Percentiles rank a stretch among this genome's conserved stretches.
Conservation (phyloP, 2,797 vertebrate species). For the Diplodus sargus region DNA sequence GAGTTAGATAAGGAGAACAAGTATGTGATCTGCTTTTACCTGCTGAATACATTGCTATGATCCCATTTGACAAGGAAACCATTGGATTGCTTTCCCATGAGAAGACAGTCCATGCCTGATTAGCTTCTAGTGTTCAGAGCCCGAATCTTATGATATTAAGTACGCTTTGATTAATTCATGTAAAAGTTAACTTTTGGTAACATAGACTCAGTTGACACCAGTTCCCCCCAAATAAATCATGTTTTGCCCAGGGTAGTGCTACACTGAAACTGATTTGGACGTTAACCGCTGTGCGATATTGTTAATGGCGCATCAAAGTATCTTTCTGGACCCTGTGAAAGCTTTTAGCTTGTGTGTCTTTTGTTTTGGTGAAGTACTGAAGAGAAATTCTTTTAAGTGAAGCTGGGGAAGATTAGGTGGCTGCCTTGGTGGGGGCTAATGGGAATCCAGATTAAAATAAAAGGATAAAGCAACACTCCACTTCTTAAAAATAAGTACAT, state of each 20-base stretch:
- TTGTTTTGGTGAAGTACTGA: slow-evolving; percentile 46
- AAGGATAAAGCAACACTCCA: slow-evolving; percentile 47
- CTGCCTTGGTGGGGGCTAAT: slow-evolving; percentile 44
- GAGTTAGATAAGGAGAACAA: not conserved
- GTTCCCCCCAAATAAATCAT: not conserved
- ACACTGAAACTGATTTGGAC: slow-evolving; percentile 22
- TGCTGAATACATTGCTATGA: not conserved
- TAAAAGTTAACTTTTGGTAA: not conserved
- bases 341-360: slow-evolving; percentile 32
- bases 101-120: not conserved
- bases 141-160: not conserved
- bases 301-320: slow-evolving; percentile 27
- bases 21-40: not conserved
- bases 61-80: slow-evolving; percentile 2
- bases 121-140: not conserved
- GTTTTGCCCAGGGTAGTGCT: not conserved
- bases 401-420: slow-evolving; percentile 39
- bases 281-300: slow-evolving; percentile 15
- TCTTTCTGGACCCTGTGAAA: slow-evolving; percentile 19
- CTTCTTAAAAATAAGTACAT: slow-evolving; percentile 60
- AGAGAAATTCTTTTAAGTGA: slow-evolving; percentile 31
- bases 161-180: slow-evolving; percentile 11
- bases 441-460: slow-evolving; percentile 58
- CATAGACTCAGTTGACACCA: not conserved
- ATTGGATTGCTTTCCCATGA: not conserved